Evolutionary conservation across 2,113 vertebrate species (phyloP).

Genomic region (Tapirus terrestris): DNA sequence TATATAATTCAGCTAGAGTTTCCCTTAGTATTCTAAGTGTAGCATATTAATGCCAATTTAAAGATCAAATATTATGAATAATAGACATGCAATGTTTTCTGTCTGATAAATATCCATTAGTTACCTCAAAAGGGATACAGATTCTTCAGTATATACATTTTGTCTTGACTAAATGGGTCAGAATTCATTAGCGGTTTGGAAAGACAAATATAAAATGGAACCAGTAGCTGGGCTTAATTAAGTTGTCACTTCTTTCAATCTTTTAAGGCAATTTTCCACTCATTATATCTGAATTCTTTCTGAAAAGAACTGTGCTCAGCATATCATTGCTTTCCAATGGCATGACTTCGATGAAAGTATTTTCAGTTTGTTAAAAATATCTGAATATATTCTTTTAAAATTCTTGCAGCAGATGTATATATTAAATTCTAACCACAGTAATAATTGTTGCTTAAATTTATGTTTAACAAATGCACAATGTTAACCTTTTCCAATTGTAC

Average conservation of each 20-base stretch:
- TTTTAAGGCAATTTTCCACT: conserved; percentile 53
- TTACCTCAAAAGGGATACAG: not conserved
- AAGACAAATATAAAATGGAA: conserved; percentile 35
- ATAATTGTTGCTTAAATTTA: not conserved
- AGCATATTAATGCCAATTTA: conserved; percentile 26
- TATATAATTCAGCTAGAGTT: not conserved
- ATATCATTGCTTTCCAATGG: not conserved
- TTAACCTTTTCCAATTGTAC: not conserved
- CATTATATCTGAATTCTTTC: conserved; percentile 10
- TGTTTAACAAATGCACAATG: not conserved
- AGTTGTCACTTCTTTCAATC: not conserved
- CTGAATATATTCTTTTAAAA: conserved; percentile 9
- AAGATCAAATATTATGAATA: conserved; percentile 52
- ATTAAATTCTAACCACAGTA: not conserved
- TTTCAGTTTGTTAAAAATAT: conserved; percentile 10
- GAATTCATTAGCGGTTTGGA: conserved; percentile 42
- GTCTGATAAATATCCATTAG: not conserved
- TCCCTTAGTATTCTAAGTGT: conserved; percentile 14
- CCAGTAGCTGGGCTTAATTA: conserved; percentile 48
- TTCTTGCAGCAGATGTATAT: not conserved
- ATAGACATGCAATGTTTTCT: conserved; percentile 32
- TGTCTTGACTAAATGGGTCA: not conserved
- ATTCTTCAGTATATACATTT: conserved; percentile 32
- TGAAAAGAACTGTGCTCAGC: not conserved
- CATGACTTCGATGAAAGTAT: not conserved